Evolutionary conservation across 2,113 vertebrate species (phyloP), one percentile per base, ranked within the genome.

Genomic region (Ardeotis arabs): DNA sequence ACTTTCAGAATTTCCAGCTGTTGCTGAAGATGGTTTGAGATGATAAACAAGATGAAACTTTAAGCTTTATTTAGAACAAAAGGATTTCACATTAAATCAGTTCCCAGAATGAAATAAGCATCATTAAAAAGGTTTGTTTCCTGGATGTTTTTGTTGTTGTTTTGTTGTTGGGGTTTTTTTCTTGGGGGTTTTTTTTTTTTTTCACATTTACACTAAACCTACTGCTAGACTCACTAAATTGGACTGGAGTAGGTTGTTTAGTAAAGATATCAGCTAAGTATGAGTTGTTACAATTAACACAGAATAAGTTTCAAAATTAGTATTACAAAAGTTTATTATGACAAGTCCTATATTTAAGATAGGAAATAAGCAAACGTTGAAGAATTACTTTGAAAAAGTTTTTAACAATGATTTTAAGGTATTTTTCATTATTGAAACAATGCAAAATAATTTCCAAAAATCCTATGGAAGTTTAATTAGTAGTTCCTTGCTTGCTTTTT

Each of bases 1-100:
- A 89, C 91, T 97, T 96, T 96, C 94, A 96, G 92, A 96, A 95
- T 70, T 95, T 60, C 73, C 94, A 96, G 86, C 87, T 95, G 87
- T 82, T 92, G 58, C 81, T 95, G 86, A 87, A 64, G 73, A 89
- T 93, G 64, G 18, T 73, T 92, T 89, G 47, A 83, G 64, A 78
- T 84, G 56, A 94, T 33, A 94, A 96, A 94, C 82, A 73, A 78
- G 68, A 84, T 19, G 79, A 86, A 84, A 67, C 12, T 64, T 74
- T 12, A 47, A 58, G 66, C 39, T 47, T 86, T 64, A 44, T 79
- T 84, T 91, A 66, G 47, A 91, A 37, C 44, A 44, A 70, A 67
- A 77, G 27, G 29, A 33, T 83, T 90, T 80, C 12, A 6, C 33
- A 17, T 84, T 50, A 55, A 60, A 60, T 60, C 23, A 24, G 21